Conservation (phyloP, 1,140 invertebrate genomes). For the Branchinecta lindahli region DNA sequence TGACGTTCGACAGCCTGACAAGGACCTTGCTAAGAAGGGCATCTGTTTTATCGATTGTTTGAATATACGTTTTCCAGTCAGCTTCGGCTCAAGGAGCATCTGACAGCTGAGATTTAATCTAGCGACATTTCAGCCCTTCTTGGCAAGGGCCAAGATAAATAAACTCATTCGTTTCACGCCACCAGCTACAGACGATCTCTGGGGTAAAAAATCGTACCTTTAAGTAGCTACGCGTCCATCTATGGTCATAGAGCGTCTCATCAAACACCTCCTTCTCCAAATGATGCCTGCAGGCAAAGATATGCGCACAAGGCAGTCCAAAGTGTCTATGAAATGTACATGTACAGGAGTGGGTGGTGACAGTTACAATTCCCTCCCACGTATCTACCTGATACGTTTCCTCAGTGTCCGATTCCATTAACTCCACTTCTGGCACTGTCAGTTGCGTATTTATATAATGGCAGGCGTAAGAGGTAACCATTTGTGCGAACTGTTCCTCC, state of each 20-base stretch:
- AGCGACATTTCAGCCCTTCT: too few relatives aligned
- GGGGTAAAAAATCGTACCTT: neutral
- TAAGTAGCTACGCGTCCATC: neutral
- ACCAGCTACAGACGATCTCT: too few relatives aligned
- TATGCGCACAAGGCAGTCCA: neutral
- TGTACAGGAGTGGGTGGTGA: neutral
- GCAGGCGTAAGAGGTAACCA: neutral
- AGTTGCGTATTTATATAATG: neutral
- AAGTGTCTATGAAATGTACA: neutral
- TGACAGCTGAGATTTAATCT: too few relatives aligned
- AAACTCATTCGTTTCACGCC: too few relatives aligned
- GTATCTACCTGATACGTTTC: neutral
- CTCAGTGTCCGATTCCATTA: neutral
- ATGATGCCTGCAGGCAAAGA: neutral
- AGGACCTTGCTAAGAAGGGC: too few relatives aligned
- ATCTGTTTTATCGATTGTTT: too few relatives aligned
- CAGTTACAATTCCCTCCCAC: neutral
- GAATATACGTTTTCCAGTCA: too few relatives aligned
- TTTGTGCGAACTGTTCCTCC: neutral
- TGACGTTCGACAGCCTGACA: too few relatives aligned
- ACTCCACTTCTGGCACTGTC: neutral
- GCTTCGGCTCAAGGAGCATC: too few relatives aligned
- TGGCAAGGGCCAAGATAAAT: too few relatives aligned
- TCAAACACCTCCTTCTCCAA: neutral
- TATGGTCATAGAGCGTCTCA: neutral